Percentiles rank a stretch among this genome's conserved stretches.
These are phyloP conservation scores for Leptatherina wallacei DNA, from an alignment of 2,797 vertebrate species.

Conservation along the genomic window DNA sequence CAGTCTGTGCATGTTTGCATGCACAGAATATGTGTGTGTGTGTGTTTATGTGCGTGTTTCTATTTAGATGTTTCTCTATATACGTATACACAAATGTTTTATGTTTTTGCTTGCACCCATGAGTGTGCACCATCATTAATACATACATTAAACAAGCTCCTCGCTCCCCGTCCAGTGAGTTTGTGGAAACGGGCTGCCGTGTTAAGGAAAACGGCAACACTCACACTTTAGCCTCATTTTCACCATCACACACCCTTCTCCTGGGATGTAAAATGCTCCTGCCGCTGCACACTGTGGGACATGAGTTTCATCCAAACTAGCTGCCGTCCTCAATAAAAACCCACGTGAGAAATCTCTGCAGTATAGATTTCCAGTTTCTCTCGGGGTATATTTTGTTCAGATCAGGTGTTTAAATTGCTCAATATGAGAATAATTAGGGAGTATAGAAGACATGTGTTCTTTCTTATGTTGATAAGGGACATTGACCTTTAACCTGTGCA, in stretches of 20 bases:
- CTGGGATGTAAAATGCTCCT: conserved; percentile 73
- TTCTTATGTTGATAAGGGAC: conserved; percentile 85
- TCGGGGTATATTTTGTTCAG: conserved; percentile 71
- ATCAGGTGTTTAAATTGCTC: conserved; percentile 82
- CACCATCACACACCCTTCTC: conserved; percentile 70
- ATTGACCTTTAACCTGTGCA: conserved; percentile 76
- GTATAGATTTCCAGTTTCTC: conserved; percentile 74
- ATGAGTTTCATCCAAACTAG: conserved; percentile 79
- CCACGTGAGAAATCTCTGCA: conserved; percentile 73
- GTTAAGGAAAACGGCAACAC: conserved; percentile 59
- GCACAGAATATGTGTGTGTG: conserved; percentile 27
- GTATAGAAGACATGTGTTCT: conserved; percentile 79
- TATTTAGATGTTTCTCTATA: conserved; percentile 50
- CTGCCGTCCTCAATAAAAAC: conserved; percentile 73
- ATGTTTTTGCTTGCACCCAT: conserved; percentile 40
- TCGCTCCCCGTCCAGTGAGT: conserved; percentile 63
- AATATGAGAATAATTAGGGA: conserved; percentile 86
- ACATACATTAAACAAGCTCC: conserved; percentile 65
- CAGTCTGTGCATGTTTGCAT: conserved; percentile 47
- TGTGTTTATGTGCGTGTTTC: conserved; percentile 40
- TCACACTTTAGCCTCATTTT: conserved; percentile 68
- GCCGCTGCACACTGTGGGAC: conserved; percentile 74
- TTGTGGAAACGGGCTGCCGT: conserved; percentile 61
- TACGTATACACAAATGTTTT: conserved; percentile 53
- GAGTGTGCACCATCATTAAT: conserved; percentile 63